Base-by-base conservation (phyloP, 1,140 invertebrate species). In the Nylanderia fulva region DNA sequence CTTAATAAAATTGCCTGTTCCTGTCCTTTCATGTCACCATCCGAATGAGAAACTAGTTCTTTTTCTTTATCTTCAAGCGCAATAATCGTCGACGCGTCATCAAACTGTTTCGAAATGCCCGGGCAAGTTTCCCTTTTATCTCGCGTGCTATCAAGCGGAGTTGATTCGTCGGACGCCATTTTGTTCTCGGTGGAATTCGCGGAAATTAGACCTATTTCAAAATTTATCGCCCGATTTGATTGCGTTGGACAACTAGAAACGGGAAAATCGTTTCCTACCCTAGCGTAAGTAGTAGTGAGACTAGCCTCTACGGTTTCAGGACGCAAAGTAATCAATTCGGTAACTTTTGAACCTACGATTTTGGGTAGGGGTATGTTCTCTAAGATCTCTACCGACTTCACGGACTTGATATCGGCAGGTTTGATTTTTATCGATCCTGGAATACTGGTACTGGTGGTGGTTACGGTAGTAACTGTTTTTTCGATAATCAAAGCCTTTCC, bases 61-160 rank as follows among this genome's bases (percentile, higher is more conserved):
- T 1, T 36, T 15, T 48, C 29, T 9, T 7, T 45, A 1, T 60
- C 18, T 5, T 84, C 71, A 1, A 21, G 0, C 11, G 13, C 27
- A 21, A 8, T 13, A 6, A 24, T 48, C 45, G 24, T 27, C 24
- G 79, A 13, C 0, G 69, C 5, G 13, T 45, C 42, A 45, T 45
- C n/a, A 9, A 13, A 58, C 1, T 58, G 42, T 18, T 39, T 21
- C 54, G 54, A 18, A 72, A 54, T n/a, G 36, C 58, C 13, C 60
- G 86, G 29, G 69, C 75, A 66, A 88, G 42, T 61, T 5, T 13
- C 75, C 21, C 11, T 85, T 66, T 83, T 88, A 79, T 88, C 60
- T 66, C 56, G 72, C 71, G 94, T 91, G 87, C 94, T 95, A 72
- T 94, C 94, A 48, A 95, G 94, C 21, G 94, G 61, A 27, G 91